phyloP scores from a whole-genome alignment of 2,888 invertebrate genomes.

The Drosophila neonasuta region DNA sequence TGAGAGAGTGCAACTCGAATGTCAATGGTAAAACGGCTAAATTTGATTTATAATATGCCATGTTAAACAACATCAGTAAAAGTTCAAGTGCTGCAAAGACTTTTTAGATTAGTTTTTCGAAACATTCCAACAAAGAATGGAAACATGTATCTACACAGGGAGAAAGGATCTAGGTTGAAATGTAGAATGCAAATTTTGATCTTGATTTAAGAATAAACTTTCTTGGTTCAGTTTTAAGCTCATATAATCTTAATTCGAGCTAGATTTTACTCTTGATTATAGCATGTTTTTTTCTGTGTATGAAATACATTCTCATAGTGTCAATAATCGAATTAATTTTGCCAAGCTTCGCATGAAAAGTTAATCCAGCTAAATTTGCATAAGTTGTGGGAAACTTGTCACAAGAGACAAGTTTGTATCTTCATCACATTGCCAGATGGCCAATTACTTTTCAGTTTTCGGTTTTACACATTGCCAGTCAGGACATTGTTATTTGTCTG shows the following conservation, averaged over 20 bases:
- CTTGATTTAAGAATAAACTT: too few relatives aligned
- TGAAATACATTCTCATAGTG: too few relatives aligned
- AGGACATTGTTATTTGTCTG: constrained; percentile 10
- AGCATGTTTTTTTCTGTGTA: too few relatives aligned
- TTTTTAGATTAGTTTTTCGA: not conserved
- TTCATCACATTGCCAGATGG: not conserved
- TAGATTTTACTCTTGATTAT: too few relatives aligned
- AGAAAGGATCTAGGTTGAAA: too few relatives aligned
- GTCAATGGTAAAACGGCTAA: not conserved
- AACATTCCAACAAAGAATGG: too few relatives aligned
- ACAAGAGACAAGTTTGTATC: not conserved
- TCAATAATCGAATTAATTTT: not conserved
- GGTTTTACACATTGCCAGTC: not conserved
- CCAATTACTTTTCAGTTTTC: constrained; percentile 1
- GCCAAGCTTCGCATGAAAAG: not conserved
- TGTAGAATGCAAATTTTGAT: too few relatives aligned
- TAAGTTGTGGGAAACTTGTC: not conserved
- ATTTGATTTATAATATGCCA: not conserved
- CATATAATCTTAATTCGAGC: too few relatives aligned
- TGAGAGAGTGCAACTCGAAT: not conserved
- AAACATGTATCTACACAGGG: too few relatives aligned
- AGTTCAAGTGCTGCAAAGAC: not conserved
- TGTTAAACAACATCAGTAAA: not conserved
- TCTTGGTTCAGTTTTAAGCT: too few relatives aligned
- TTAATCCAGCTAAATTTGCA: not conserved